phyloP scores from a whole-genome alignment of 2,888 invertebrate genomes.

The Dione juno region DNA sequence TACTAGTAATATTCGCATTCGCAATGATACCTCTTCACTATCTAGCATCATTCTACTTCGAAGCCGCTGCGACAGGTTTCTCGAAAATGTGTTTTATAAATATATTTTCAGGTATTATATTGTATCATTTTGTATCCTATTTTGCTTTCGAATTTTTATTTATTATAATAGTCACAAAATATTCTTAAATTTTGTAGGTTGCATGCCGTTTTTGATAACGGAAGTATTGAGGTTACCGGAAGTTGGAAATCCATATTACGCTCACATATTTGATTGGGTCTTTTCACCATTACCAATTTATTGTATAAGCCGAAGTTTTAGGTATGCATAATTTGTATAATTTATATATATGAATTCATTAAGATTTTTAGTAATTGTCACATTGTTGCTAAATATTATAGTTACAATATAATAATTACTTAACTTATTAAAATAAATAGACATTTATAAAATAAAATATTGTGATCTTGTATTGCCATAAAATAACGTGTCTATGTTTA shows the following conservation, averaged over 20 bases:
- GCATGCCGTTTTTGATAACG: conserved; percentile 88
- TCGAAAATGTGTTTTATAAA: conserved; percentile 89
- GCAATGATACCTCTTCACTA: conserved; percentile 90
- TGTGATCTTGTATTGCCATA: too few relatives aligned
- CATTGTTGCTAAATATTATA: too few relatives aligned
- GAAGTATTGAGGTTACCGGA: conserved; percentile 86
- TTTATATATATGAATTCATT: neutral
- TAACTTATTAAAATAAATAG: too few relatives aligned
- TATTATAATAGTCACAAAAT: neutral
- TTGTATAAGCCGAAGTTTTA: conserved; percentile 75
- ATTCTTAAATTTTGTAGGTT: conserved; percentile 77
- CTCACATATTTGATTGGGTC: conserved; percentile 86
- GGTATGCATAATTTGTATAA: conserved; percentile 53
- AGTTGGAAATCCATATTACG: conserved; percentile 85
- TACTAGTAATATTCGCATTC: conserved; percentile 87
- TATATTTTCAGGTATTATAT: conserved; percentile 80
- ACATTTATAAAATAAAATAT: too few relatives aligned
- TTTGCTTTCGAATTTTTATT: neutral
- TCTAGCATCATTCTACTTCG: conserved; percentile 87
- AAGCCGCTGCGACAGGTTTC: conserved; percentile 89
- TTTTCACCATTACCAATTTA: conserved; percentile 88
- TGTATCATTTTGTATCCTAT: conserved; percentile 25
- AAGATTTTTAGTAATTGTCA: too few relatives aligned
- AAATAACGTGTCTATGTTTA: too few relatives aligned
- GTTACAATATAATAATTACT: too few relatives aligned